A percentile compares a stretch with the other conserved stretches of the same genome.
Conservation (phyloP, 2,113 vertebrate species). For the Dasyornis broadbenti region DNA sequence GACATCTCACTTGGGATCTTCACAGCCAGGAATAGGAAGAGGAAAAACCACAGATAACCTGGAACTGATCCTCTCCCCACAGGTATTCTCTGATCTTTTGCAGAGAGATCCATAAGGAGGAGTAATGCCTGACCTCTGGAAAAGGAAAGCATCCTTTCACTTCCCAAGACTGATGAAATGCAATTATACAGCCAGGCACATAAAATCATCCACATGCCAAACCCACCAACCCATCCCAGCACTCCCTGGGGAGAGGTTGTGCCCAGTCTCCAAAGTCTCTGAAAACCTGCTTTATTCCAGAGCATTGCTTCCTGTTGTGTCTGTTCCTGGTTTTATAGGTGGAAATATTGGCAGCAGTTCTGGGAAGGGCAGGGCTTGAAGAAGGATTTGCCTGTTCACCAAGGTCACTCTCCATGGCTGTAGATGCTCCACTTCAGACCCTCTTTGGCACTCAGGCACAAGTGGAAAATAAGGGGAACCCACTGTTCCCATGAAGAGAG, state of each 20-base stretch:
- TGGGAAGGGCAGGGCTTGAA: neutral
- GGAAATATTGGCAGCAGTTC: neutral
- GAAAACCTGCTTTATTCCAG: neutral
- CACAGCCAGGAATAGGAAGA: neutral
- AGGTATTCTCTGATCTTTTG: neutral
- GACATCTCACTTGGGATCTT: neutral
- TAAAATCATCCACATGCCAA: neutral
- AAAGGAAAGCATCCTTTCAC: neutral
- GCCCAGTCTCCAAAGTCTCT: neutral
- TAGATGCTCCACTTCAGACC: neutral
- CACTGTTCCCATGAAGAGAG: neutral
- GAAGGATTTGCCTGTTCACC: neutral
- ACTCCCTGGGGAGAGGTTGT: neutral
- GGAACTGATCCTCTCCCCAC: neutral
- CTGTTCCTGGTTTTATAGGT: neutral
- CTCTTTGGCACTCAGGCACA: neutral
- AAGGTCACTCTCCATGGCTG: neutral
- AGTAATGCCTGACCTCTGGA: neutral
- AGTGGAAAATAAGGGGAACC: neutral
- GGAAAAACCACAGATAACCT: fast-evolving
- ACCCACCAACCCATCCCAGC: neutral
- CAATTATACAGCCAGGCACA: fast-evolving
- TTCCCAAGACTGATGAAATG: neutral
- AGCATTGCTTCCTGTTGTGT: neutral
- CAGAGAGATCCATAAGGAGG: neutral